These are phyloP conservation scores for Bothrops jararaca DNA, from an alignment of 2,113 vertebrate genomes.

Conservation along the genomic window DNA sequence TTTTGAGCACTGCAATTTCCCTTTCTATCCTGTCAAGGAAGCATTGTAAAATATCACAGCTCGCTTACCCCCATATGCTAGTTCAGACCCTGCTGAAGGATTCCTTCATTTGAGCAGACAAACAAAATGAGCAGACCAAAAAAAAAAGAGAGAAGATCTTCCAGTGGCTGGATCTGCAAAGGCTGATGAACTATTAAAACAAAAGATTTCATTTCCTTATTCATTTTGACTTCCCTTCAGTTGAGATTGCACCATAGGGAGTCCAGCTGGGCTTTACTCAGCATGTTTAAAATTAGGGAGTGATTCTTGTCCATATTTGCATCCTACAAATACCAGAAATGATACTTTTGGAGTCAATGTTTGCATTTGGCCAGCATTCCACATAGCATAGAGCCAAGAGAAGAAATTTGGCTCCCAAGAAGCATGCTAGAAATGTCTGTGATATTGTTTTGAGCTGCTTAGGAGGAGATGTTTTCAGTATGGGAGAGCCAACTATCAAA, in stretches of 20 bases:
- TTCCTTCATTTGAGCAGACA: background rate
- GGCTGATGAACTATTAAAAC: background rate
- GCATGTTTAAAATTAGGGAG: background rate
- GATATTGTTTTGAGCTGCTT: constrained; percentile 47
- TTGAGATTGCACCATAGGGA: background rate
- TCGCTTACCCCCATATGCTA: background rate
- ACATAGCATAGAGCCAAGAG: background rate
- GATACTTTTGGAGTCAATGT: background rate
- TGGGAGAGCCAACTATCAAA: constrained; percentile 64
- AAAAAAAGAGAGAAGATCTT: background rate
- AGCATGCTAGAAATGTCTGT: constrained; percentile 61
- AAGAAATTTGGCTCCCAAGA: constrained; percentile 40
- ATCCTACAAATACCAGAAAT: background rate
- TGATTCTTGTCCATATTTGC: background rate
- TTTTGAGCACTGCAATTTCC: background rate
- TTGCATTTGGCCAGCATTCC: constrained; percentile 11
- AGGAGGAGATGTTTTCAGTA: constrained; percentile 57
- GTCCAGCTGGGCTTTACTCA: background rate
- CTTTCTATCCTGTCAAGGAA: background rate
- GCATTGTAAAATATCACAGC: background rate
- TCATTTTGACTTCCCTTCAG: background rate
- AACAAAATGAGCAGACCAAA: background rate
- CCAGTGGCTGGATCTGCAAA: background rate
- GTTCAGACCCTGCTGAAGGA: background rate
- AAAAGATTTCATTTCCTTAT: background rate